phyloP scores from a whole-genome alignment of 1,140 invertebrate genomes.

The Thaumetopoea pityocampa region DNA sequence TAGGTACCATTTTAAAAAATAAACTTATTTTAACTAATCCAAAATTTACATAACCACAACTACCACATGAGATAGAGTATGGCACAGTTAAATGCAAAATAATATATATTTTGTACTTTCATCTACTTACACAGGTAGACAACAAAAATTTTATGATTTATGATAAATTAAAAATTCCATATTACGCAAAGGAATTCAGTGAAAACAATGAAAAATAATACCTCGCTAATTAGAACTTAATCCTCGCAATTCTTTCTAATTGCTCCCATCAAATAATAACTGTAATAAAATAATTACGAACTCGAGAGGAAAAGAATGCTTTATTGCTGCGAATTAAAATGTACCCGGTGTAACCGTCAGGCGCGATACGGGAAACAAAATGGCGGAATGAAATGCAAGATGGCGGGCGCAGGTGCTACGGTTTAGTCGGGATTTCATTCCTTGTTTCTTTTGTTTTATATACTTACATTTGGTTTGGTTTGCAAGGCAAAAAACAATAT shows the following conservation, averaged over 20 bases:
- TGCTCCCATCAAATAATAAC: constrained; percentile 50
- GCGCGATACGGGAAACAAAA: constrained; percentile 32
- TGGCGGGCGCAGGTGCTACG: constrained; percentile 44
- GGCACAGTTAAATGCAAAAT: too few species aligned
- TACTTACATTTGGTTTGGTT: background rate
- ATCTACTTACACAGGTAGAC: too few species aligned
- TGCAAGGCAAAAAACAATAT: too few species aligned
- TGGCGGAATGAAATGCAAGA: constrained; percentile 38
- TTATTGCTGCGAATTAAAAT: constrained; percentile 55
- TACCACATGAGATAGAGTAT: too few species aligned
- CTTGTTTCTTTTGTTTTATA: constrained; percentile 19
- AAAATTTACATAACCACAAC: too few species aligned
- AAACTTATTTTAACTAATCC: too few species aligned
- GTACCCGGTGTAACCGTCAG: constrained; percentile 56
- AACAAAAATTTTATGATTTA: too few species aligned
- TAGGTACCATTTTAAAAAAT: too few species aligned
- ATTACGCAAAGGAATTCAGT: constrained; percentile 25
- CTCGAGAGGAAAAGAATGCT: constrained; percentile 45
- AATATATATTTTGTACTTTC: too few species aligned
- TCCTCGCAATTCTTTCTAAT: constrained; percentile 42
- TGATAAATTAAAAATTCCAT: too few species aligned
- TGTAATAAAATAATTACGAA: constrained; percentile 52
- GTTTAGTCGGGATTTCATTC: constrained; percentile 19
- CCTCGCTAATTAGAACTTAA: constrained; percentile 55
- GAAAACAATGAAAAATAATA: constrained; percentile 40